Evolutionary conservation across 2,888 invertebrate species (phyloP), one percentile per base, ranked within the genome.

Genomic region (Meghimatium bilineatum): DNA sequence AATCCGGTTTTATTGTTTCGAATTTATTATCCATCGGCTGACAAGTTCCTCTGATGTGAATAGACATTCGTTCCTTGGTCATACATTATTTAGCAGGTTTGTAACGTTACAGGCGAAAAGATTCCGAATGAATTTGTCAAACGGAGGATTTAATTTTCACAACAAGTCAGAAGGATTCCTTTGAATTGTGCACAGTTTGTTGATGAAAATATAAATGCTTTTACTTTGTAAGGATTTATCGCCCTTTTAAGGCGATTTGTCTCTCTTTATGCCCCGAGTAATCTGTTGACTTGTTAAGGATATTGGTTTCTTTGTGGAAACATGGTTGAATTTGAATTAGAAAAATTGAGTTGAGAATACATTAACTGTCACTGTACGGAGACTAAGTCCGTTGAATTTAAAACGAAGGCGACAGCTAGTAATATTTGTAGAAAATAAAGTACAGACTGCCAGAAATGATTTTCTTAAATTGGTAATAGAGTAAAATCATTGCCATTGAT

Each of bases 101-200:
- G 66, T 67, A 63, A 29, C 66, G 67, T 78, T 34, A 66, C 78
- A 44, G 38, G n/a, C 67, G 78, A 63, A 78, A 67, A 77, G 77
- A 78, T 78, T 74, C 81, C 12, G 71, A 74, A 74, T 81, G 81
- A 81, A 81, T 81, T 81, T 81, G 81, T 74, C 81, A 81, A 81
- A 81, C 60, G 81, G 63, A 81, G 81, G 81, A 81, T 81, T 81
- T 81, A 81, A 81, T 81, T 81, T 81, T 81, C 72, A 81, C 80
- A 79, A 56, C 71, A 71, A 81, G 81, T 81, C 74, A 38, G 44
- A 81, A 66, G 38, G 74, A 63, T 81, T 74, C 81, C 74, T 74
- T 81, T 81, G 81, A 81, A 56, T 81, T 81, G 69, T 81, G 72
- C 81, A 20, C 71, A 56, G 72, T 74, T 63, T 71, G 26, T 52